A percentile compares a stretch with the other conserved stretches of the same genome.
phyloP scores from a whole-genome alignment of 2,888 invertebrate genomes.

The Troides aeacus region DNA sequence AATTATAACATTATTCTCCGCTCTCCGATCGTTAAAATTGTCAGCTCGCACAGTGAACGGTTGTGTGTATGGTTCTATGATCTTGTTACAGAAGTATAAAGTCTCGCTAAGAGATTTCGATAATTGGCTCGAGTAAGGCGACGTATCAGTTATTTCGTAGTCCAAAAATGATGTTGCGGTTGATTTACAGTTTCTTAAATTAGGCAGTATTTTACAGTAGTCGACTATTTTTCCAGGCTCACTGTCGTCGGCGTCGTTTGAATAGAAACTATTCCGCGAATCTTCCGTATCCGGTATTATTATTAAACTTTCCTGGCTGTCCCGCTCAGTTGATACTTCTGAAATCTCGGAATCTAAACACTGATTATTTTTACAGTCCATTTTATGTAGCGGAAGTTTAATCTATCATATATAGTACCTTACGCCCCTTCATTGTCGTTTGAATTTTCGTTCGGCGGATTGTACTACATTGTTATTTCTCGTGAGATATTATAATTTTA shows the following conservation, averaged over 20 bases:
- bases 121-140: neutral
- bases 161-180: slow-evolving; percentile 8
- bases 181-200: slow-evolving; percentile 14
- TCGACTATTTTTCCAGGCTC: neutral
- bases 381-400: neutral
- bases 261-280: slow-evolving; percentile 3
- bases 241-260: slow-evolving; percentile 6
- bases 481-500: neutral
- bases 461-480: slow-evolving; percentile 1
- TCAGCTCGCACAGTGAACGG: neutral
- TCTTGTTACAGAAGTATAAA: slow-evolving; percentile 13
- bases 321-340: slow-evolving; percentile 13
- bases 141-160: neutral
- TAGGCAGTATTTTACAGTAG: slow-evolving; percentile 3
- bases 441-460: neutral
- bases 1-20: neutral
- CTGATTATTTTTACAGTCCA: slow-evolving; percentile 11
- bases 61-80: slow-evolving; percentile 5
- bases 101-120: slow-evolving; percentile 12
- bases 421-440: neutral
- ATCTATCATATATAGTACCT: neutral
- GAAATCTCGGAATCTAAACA: slow-evolving; percentile 6
- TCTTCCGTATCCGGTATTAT: slow-evolving; percentile 16
- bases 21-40: neutral
- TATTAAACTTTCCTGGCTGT: slow-evolving; percentile 18